These are phyloP conservation scores for Diuraphis noxia DNA, from an alignment of 1,140 invertebrate genomes.

Conservation along the genomic window DNA sequence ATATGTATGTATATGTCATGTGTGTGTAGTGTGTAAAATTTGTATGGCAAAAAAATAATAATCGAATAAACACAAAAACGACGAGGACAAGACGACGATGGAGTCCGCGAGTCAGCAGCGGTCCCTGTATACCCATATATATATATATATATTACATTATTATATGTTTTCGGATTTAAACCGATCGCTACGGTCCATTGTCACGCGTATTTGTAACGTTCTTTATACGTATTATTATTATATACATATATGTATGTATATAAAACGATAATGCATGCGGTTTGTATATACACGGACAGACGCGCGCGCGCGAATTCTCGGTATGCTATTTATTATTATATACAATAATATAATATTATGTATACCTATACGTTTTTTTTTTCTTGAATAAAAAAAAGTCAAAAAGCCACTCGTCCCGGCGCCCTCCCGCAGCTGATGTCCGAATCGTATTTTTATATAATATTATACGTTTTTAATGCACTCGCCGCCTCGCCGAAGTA, in stretches of 20 bases:
- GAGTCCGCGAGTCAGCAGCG: neutral
- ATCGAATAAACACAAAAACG: constrained; percentile 15
- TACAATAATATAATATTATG: neutral
- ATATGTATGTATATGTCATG: neutral
- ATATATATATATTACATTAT: neutral
- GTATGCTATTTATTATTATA: neutral
- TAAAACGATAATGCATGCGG: neutral
- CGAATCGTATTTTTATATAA: neutral
- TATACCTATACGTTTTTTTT: neutral
- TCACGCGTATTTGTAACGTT: constrained; percentile 41
- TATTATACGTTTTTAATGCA: constrained; percentile 36
- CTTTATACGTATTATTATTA: constrained; percentile 16
- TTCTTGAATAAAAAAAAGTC: neutral
- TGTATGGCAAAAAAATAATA: constrained; percentile 11
- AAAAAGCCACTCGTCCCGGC: constrained; percentile 41
- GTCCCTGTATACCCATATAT: neutral
- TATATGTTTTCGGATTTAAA: neutral
- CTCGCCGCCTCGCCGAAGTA: neutral
- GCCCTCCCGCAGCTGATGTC: constrained; percentile 33
- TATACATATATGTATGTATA: neutral
- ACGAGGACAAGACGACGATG: neutral
- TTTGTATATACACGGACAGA: neutral
- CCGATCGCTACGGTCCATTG: constrained; percentile 22
- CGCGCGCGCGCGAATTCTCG: neutral
- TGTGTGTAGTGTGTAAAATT: neutral